A percentile compares a stretch with the other conserved stretches of the same genome.
Conservation (phyloP, 2,888 invertebrate genomes). For the Apodemia duryi region DNA sequence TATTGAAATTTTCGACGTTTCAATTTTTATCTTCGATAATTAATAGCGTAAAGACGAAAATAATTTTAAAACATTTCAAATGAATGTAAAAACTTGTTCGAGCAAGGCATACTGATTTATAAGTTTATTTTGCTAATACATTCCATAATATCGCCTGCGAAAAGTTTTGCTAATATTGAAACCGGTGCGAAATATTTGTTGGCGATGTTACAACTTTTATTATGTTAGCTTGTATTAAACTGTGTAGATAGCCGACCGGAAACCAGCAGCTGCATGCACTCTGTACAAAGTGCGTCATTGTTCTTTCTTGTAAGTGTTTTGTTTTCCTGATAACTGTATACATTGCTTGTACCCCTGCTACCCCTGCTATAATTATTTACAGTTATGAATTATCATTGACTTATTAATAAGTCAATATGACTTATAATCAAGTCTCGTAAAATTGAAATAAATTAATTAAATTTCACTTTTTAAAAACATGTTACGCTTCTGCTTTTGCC, state of each 20-base stretch:
- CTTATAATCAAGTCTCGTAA: not conserved
- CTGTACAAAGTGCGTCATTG: conserved; percentile 56
- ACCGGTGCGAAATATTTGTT: conserved; percentile 17
- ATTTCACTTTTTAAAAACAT: not conserved
- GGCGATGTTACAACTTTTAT: conserved; percentile 37
- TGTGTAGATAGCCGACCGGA: conserved; percentile 60
- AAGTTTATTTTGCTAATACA: conserved; percentile 7
- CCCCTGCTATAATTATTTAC: not conserved
- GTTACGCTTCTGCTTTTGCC: not conserved
- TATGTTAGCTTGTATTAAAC: conserved; percentile 59
- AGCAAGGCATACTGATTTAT: no score
- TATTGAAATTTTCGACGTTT: no score
- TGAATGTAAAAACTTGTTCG: not conserved
- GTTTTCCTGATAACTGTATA: conserved; percentile 18
- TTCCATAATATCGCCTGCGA: not conserved
- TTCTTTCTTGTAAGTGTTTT: conserved; percentile 38
- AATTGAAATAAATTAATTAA: not conserved
- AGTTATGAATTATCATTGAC: not conserved
- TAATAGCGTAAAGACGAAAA: not conserved
- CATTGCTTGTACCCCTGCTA: conserved; percentile 4
- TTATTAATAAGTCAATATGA: not conserved
- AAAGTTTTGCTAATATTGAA: conserved; percentile 24
- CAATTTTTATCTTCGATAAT: no score
- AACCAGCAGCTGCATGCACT: conserved; percentile 64
- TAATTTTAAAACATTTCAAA: not conserved